Conservation (phyloP, 2,113 vertebrate genomes). For the Halcyon malimbica region DNA sequence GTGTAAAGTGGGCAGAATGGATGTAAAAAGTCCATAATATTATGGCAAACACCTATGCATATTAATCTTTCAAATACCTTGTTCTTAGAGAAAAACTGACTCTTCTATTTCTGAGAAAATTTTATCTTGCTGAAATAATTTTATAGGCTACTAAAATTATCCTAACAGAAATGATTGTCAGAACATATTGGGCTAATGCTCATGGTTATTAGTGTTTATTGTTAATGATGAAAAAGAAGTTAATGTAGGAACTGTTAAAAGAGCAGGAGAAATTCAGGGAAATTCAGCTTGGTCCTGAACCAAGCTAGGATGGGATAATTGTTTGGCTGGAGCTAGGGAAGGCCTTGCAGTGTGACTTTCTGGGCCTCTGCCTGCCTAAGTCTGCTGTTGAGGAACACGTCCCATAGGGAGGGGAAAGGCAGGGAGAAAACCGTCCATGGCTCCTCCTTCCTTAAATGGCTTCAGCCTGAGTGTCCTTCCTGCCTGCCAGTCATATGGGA, state of each 20-base stretch:
- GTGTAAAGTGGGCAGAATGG: background rate
- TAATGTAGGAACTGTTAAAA: background rate
- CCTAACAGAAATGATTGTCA: constrained; percentile 15
- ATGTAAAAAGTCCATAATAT: background rate
- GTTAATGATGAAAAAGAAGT: background rate
- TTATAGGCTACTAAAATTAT: background rate
- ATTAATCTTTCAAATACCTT: background rate
- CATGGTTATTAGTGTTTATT: constrained; percentile 3
- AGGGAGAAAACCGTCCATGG: background rate
- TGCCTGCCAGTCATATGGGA: background rate
- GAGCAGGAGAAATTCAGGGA: background rate
- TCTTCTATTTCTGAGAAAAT: background rate
- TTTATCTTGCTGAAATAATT: background rate
- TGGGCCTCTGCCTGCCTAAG: background rate
- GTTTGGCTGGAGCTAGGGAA: background rate
- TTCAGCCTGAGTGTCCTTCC: background rate
- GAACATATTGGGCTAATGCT: background rate
- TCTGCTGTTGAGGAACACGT: background rate
- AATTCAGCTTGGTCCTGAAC: background rate
- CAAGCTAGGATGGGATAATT: background rate
- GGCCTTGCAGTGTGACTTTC: background rate
- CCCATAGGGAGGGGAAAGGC: background rate
- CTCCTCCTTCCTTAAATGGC: background rate
- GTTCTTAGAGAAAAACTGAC: background rate
- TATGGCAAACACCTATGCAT: background rate